Evolutionary conservation across 37 sponge, comb jelly and placozoan species (phyloP).

Genomic region (Bolinopsis microptera): DNA sequence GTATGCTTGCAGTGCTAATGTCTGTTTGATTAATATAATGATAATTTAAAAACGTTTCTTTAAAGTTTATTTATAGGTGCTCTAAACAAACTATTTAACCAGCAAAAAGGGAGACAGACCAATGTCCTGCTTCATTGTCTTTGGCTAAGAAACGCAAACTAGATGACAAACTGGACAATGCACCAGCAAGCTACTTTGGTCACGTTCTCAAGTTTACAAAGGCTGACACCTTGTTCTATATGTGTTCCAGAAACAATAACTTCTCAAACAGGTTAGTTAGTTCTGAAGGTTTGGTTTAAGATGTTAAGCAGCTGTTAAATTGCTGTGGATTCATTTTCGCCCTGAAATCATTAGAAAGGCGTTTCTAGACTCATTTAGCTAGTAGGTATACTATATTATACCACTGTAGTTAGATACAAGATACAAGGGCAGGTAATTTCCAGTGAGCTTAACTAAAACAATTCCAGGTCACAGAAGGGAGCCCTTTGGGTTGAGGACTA

Average conservation of each 20-base stretch:
- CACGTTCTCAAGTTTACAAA: constrained; percentile 75
- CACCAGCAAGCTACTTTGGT: constrained; percentile 86
- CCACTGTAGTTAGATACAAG: too few relatives aligned
- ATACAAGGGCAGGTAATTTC: too few relatives aligned
- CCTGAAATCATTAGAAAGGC: too few relatives aligned
- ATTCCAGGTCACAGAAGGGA: constrained; percentile 15
- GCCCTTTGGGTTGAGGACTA: background rate
- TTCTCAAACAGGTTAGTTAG: constrained; percentile 84
- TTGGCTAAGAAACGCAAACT: background rate
- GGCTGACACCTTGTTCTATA: constrained; percentile 75
- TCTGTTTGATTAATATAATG: background rate
- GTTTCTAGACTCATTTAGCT: too few relatives aligned
- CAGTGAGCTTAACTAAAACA: too few relatives aligned
- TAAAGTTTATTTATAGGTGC: too few relatives aligned
- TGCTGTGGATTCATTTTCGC: too few relatives aligned
- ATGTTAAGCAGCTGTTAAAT: too few relatives aligned
- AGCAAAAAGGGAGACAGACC: background rate
- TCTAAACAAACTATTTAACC: too few relatives aligned
- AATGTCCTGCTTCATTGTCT: background rate
- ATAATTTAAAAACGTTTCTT: background rate
- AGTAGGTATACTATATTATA: too few relatives aligned
- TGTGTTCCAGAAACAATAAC: constrained; percentile 97
- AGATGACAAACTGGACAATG: constrained; percentile 83
- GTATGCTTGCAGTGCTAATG: background rate
- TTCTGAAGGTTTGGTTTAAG: too few relatives aligned